Evolutionary conservation across 2,888 invertebrate genomes (phyloP), one percentile per base, ranked within the genome.

Genomic region (Leptopilina syphax): DNA sequence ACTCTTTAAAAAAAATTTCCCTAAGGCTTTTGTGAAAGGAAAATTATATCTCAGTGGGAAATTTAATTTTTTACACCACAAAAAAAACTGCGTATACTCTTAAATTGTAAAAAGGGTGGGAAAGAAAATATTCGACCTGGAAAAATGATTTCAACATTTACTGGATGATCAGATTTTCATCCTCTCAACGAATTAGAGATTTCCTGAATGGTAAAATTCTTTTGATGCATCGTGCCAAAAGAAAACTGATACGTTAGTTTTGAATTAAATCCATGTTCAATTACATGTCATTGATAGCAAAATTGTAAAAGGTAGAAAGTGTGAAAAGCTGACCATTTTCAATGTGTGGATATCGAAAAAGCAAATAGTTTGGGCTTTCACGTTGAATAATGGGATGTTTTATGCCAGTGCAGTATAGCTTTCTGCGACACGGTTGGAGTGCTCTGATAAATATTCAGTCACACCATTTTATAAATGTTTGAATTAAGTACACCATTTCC

Each of bases 401-500:
- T 87, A 85, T 84, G 81, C 77, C 79, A 76, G 81, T 78, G 79
- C 77, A 76, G 82, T 83, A 87, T 85, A 24, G 27, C 24, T 54
- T 44, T 44, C 8, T 76, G 57, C 18, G 60, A 70, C 18, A 65
- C 9, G 54, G 65, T 63, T n/a, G 44, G 66, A 65, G 78, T 63
- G 60, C 54, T 67, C 83, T 86, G 87, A 88, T 87, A 87, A 87
- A 88, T 87, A 88, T 87, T 85, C 85, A 81, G 80, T 81, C 83
- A 12, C 79, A 83, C 83, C 84, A 81, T 81, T 77, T 81, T 66
- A 24, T 78, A 77, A 47, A 34, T 60, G 44, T 44, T 8, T 34
- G 60, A 76, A 47, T 47, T 47, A 77, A 44, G 68, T 63, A 41
- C 78, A 79, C 47, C 47, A 79, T 80, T 81, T 81, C 82, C 70